Conservation (phyloP, 1,140 invertebrate species). For the Diplogasteroides magnus region DNA sequence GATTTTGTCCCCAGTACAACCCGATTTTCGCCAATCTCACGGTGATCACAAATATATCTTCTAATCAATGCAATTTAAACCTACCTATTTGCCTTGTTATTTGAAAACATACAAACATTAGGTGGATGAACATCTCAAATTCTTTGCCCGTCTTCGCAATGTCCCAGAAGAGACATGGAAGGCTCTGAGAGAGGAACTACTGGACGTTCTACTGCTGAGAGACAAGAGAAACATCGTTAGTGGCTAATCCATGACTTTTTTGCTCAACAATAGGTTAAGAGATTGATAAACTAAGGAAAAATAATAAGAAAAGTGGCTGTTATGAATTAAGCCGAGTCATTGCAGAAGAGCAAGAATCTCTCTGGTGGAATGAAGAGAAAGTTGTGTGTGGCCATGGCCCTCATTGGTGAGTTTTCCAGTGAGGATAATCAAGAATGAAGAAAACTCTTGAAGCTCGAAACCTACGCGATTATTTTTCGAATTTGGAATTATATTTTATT, state of each 20-base stretch:
- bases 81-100: background rate
- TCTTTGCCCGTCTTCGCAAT: slow-evolving; percentile 20
- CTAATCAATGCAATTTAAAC: background rate
- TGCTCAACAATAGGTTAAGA: no score
- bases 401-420: slow-evolving; percentile 44
- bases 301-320: no score
- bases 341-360: no score
- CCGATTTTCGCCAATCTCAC: slow-evolving; percentile 27
- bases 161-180: background rate
- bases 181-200: slow-evolving; percentile 18
- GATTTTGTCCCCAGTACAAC: slow-evolving; percentile 30
- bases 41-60: no score
- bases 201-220: slow-evolving; percentile 8
- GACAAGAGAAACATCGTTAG: slow-evolving; percentile 22
- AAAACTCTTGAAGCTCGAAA: background rate
- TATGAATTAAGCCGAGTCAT: no score
- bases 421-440: no score
- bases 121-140: slow-evolving; percentile 22
- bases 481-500: no score
- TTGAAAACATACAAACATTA: no score
- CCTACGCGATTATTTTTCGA: slow-evolving; percentile 1
- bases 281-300: no score
- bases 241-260: no score
- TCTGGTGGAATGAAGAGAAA: slow-evolving; percentile 80
- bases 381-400: slow-evolving; percentile 66